Evolutionary conservation across 2,888 invertebrate genomes (phyloP).

Genomic region (Campoplex capitator): DNA sequence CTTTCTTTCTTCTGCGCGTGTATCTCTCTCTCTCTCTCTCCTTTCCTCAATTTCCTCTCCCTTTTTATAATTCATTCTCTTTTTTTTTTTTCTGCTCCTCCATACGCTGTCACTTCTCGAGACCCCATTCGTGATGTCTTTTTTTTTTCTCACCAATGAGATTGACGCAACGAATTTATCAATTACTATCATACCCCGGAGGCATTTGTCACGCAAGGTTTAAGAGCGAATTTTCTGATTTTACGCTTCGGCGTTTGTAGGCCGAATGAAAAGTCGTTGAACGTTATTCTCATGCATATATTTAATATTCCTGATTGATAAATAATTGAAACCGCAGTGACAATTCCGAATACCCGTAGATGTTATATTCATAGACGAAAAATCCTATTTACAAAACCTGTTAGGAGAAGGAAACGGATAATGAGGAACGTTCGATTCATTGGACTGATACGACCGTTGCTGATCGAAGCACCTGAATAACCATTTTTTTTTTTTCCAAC

Average conservation of each 20-base stretch:
- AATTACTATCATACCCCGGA: slow-evolving; percentile 56
- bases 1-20: background rate
- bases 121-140: slow-evolving; percentile 26
- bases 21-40: slow-evolving; percentile 1
- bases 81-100: slow-evolving; percentile 17
- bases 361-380: background rate
- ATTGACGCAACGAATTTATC: slow-evolving; percentile 63
- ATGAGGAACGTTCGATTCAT: background rate
- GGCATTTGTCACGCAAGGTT: slow-evolving; percentile 51
- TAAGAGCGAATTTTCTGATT: slow-evolving; percentile 39
- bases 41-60: background rate
- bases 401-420: background rate
- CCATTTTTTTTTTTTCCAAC: no score
- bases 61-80: slow-evolving; percentile 26
- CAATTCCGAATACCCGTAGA: background rate
- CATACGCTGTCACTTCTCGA: slow-evolving; percentile 19
- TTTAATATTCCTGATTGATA: background rate
- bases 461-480: background rate
- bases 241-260: background rate
- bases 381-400: background rate
- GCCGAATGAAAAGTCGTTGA: background rate
- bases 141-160: slow-evolving; percentile 24
- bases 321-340: slow-evolving; percentile 2
- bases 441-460: background rate
- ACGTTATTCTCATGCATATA: background rate